Conservation (phyloP, 2,797 vertebrate species). For the Sebastiscus tertius region DNA sequence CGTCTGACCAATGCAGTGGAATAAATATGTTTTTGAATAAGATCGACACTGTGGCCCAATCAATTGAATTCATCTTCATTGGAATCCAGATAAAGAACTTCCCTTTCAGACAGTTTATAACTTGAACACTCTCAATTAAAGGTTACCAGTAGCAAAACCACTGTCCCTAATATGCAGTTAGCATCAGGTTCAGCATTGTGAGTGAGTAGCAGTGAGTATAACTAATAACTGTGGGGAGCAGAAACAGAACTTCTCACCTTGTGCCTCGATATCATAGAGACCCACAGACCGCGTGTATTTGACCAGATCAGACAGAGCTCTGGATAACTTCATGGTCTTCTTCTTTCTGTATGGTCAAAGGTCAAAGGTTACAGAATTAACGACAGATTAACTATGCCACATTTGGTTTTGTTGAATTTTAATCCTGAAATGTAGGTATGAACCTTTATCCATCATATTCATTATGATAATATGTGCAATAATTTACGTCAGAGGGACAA, state of each 20-base stretch:
- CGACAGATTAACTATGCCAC: neutral
- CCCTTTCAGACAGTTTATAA: too few species aligned
- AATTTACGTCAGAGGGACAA: neutral
- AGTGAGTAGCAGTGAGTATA: neutral
- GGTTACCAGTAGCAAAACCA: neutral
- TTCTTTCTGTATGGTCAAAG: constrained; percentile 84
- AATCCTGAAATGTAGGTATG: neutral
- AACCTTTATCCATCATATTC: neutral
- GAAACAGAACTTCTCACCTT: constrained; percentile 77
- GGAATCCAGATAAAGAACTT: too few species aligned
- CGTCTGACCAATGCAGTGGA: too few species aligned
- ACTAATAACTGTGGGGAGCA: neutral
- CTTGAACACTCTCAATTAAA: neutral
- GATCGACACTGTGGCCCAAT: too few species aligned
- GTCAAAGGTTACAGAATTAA: neutral
- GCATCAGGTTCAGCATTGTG: neutral
- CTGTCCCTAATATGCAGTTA: neutral
- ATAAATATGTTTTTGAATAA: too few species aligned
- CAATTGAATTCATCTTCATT: too few species aligned
- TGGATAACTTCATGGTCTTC: constrained; percentile 97
- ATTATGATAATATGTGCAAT: neutral
- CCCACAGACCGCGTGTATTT: constrained; percentile 97
- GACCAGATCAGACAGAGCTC: constrained; percentile 96
- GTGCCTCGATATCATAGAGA: constrained; percentile 89
- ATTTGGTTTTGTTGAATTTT: neutral